Evolutionary conservation across 2,797 vertebrate species (phyloP), one percentile per base, ranked within the genome.

Genomic region (Sebastes goodei): DNA sequence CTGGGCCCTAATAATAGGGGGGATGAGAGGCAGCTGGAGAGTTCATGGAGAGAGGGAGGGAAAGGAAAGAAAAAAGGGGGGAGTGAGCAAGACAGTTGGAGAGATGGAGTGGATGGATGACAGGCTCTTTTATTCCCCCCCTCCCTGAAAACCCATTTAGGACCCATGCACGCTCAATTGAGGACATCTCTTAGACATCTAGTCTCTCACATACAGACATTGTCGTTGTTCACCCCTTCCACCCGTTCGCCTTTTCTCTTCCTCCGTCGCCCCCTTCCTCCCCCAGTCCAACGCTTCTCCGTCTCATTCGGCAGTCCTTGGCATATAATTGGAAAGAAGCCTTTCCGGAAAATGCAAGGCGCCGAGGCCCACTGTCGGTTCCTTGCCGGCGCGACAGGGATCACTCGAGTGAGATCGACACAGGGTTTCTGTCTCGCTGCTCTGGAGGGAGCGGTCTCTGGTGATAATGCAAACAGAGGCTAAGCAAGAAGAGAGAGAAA

Each of bases 101-200:
- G 73, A 80, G 76, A 82, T 4, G 61, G 81, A 78, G 76, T 1
- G 78, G 79, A 79, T 79, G 79, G 86, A 82, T 72, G 92, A 91
- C 88, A 84, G 88, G 57, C 72, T 87, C 92, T 84, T 89, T 92
- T 86, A 86, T 88, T 90, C 77, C 72, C 79, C 80, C 85, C 82
- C 76, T 78, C 80, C 82, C 69, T 76, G 71, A 90, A 95, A 95
- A 95, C 87, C 93, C 84, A 95, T 94, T 96, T 94, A 95, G 89
- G 88, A 81, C 69, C 78, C 42, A 9, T 70, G 85, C 84, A 87
- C 80, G 78, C 91, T 93, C 93, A 87, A 92, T 93, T 94, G 93
- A 94, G 93, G 93, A 89, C 92, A 93, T 94, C 93, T 92, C 88
- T 81, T 80, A 86, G 90, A 87, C 87, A 74, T 89, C 85, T 81